Base-by-base conservation (phyloP, 2,113 vertebrate genomes). In the Platysteira castanea region DNA sequence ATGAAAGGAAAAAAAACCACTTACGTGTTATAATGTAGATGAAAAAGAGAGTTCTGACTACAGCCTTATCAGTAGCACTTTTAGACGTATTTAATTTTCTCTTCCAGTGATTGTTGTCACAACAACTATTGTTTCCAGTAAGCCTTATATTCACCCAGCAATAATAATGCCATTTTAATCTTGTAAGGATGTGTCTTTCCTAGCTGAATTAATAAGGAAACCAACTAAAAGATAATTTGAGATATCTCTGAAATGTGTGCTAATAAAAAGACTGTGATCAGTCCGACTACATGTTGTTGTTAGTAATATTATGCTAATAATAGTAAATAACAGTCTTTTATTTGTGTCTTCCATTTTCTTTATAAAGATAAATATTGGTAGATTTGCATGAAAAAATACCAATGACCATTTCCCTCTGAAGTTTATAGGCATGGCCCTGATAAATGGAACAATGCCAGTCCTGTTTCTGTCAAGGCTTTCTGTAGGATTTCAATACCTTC, bases 121-220 rank as follows among this genome's bases (percentile, higher is more conserved):
- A 97, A 96, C 96, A 97, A 93, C 96, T 95, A 96, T 97, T 94
- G 95, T 97, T 96, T 93, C 70, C 82, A 97, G 78, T 92, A 86
- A 88, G 89, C 73, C 94, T 96, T 63, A 95, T 97, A 97, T 94
- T 77, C 87, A 95, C 52, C 33, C 90, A 93, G 85, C 27, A 97
- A 95, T 89, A 97, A 95, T 92, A 96, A 94, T 94, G 69, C 86
- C 67, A 20, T 96, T 96, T 94, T 97, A 93, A 97, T 97, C 96
- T 96, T 95, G 90, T 89, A 95, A 86, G 89, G 76, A 75, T 95
- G 39, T 93, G 76, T 96, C 89, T 96, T 97, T 87, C 95, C 81
- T 57, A 90, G 77, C 90, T 96, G 89, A 90, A 97, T 96, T 97
- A 97, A 97, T 96, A 97, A 97, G 95, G 75, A 96, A 95, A 89